phyloP scores from a whole-genome alignment of 2,888 invertebrate species.

The Bombyx huttoni region DNA sequence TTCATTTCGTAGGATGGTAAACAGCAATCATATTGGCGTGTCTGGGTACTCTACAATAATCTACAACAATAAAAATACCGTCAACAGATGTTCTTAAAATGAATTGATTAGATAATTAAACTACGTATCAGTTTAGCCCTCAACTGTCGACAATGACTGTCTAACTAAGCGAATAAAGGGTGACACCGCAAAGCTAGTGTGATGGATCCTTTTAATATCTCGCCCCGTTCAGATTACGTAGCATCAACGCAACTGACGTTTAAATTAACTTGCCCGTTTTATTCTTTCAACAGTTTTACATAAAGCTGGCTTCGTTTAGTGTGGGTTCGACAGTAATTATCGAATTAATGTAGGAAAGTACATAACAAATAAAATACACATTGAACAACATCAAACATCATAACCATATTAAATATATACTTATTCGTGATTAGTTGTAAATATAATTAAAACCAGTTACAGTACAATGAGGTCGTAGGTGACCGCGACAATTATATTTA shows the following conservation, averaged over 20 bases:
- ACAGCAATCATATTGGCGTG: too few relatives aligned
- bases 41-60: too few relatives aligned
- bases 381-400: too few relatives aligned
- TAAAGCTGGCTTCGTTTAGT: background rate
- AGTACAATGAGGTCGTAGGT: too few relatives aligned
- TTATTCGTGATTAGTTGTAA: too few relatives aligned
- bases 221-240: constrained; percentile 22
- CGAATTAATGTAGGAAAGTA: background rate
- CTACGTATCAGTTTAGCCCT: constrained; percentile 25
- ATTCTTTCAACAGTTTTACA: constrained; percentile 6
- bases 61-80: too few relatives aligned
- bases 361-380: too few relatives aligned
- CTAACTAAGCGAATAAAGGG: constrained; percentile 65
- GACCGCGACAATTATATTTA: too few relatives aligned
- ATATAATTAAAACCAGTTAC: too few relatives aligned
- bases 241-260: constrained; percentile 28
- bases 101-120: constrained; percentile 41
- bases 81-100: constrained; percentile 9
- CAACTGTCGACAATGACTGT: constrained; percentile 50
- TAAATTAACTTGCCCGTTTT: constrained; percentile 12
- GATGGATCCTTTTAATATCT: constrained; percentile 68
- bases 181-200: constrained; percentile 62
- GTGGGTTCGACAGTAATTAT: background rate
- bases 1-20: too few relatives aligned
- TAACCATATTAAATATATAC: too few relatives aligned